A percentile compares a stretch with the other conserved stretches of the same genome.
Conservation (phyloP, 2,888 invertebrate genomes). For the Parasteatoda lunata region DNA sequence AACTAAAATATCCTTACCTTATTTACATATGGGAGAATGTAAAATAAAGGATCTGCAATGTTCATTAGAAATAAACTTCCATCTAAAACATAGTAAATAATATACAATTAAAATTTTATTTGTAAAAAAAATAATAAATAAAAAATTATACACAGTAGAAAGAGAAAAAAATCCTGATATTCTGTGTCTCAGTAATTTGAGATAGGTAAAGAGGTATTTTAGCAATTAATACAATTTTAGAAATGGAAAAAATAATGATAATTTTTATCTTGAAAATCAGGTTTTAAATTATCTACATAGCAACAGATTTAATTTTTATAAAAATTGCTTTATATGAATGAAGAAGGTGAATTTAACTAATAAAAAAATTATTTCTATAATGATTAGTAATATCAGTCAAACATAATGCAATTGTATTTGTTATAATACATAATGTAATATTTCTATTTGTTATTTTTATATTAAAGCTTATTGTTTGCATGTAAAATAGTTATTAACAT, state of each 20-base stretch:
- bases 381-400: no score
- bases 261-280: not conserved
- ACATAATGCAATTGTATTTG: no score
- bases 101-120: not conserved
- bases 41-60: slow-evolving; percentile 47
- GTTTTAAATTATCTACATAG: no score
- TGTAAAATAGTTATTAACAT: no score
- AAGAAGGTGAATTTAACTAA: no score
- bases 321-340: no score
- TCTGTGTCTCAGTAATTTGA: not conserved
- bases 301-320: no score
- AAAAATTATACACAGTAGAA: not conserved
- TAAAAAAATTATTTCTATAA: no score
- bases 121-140: not conserved
- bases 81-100: slow-evolving; percentile 31
- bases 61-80: slow-evolving; percentile 45
- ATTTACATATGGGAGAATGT: slow-evolving; percentile 44
- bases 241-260: not conserved
- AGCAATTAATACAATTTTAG: not conserved
- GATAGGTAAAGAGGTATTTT: not conserved
- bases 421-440: no score
- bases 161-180: not conserved
- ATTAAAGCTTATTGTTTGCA: no score
- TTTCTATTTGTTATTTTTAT: no score
- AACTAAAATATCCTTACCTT: slow-evolving; percentile 33